Evolutionary conservation across 1,140 invertebrate species (phyloP).

Genomic region (Pseudomyrmex sp.): DNA sequence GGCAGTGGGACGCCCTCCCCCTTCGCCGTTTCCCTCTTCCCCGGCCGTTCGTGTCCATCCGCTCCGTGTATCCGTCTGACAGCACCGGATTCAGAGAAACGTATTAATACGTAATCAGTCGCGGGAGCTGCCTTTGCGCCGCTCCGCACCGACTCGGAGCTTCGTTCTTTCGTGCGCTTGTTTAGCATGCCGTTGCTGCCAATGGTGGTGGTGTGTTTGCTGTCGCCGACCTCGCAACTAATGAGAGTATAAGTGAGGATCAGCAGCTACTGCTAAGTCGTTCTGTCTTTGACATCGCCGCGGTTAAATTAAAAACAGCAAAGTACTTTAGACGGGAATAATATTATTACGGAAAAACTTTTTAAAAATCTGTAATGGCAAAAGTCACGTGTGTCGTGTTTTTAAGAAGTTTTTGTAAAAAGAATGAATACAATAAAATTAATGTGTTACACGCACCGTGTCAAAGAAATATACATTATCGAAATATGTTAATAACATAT

Average conservation of each 20-base stretch:
- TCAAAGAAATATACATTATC: too few species aligned
- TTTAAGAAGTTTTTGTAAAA: too few species aligned
- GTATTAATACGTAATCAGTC: conserved; percentile 77
- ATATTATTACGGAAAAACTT: conserved; percentile 21
- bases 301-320: background rate
- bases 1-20: conserved; percentile 65
- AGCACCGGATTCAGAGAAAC: conserved; percentile 73
- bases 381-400: background rate
- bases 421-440: too few species aligned
- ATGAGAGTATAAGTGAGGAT: conserved; percentile 62
- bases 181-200: conserved; percentile 67
- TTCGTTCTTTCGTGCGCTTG: conserved; percentile 67
- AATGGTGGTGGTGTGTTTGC: conserved; percentile 54
- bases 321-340: conserved; percentile 20
- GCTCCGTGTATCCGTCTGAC: conserved; percentile 66
- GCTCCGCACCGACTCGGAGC: conserved; percentile 42
- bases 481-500: too few species aligned
- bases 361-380: background rate
- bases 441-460: too few species aligned
- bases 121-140: conserved; percentile 66
- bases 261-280: conserved; percentile 22
- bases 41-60: conserved; percentile 57
- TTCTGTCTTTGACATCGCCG: conserved; percentile 37
- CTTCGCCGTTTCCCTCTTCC: conserved; percentile 1
- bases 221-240: conserved; percentile 61